phyloP scores from a whole-genome alignment of 2,113 vertebrate genomes.

The Haplotaxodon microlepis region DNA sequence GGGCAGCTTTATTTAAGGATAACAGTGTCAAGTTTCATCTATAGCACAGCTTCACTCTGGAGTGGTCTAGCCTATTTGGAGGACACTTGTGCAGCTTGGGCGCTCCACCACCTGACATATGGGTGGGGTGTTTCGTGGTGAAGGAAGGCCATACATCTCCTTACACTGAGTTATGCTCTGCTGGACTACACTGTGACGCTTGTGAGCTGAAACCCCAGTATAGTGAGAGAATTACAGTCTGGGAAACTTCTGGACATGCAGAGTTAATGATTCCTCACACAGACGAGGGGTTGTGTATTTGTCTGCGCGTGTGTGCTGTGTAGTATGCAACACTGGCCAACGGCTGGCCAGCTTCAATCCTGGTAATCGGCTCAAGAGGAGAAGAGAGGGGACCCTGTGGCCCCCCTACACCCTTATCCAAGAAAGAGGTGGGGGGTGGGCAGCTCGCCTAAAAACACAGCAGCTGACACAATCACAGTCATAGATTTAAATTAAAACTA shows the following conservation, averaged over 20 bases:
- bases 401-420: constrained; percentile 7
- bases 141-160: constrained; percentile 24
- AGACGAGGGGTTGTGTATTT: neutral
- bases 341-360: constrained; percentile 42
- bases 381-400: constrained; percentile 31
- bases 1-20: neutral
- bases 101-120: constrained; percentile 51
- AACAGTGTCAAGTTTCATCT: neutral
- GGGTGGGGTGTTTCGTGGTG: constrained; percentile 28
- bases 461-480: constrained; percentile 9
- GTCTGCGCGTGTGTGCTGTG: neutral
- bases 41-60: neutral
- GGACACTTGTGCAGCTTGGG: constrained; percentile 32
- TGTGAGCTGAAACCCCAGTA: neutral
- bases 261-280: constrained; percentile 34
- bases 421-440: neutral
- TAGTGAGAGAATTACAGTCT: neutral
- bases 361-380: constrained; percentile 62
- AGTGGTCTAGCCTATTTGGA: constrained; percentile 25
- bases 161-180: constrained; percentile 28
- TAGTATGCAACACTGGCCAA: constrained; percentile 17
- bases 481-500: constrained; percentile 20
- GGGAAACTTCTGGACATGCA: neutral
- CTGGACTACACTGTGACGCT: neutral
- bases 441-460: constrained; percentile 27